Base-by-base conservation (phyloP, 2,888 invertebrate genomes). In the Punctoribates punctum region DNA sequence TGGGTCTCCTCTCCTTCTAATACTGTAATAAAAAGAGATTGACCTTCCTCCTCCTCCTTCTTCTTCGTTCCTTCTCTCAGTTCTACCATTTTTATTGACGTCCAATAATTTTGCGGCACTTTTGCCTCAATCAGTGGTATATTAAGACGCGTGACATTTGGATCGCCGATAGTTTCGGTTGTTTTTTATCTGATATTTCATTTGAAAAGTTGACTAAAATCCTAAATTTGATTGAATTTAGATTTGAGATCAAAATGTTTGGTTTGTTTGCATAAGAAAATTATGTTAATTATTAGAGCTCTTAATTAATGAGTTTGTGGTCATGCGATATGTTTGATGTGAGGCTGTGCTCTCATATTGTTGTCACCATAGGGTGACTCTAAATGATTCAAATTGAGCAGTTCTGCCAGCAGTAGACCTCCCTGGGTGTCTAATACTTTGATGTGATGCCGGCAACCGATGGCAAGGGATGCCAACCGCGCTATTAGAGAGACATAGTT, bases 51-150 rank as follows among this genome's bases (percentile, higher is more conserved):
- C n/a, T n/a, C n/a, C n/a, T n/a, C n/a, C n/a, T n/a, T 11, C 46
- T 46, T 46, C 46, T 46, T 46, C 15, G 46, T 9, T 46, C 9
- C 46, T 46, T 20, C 20, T 51, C 51, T n/a, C 8, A 4, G n/a
- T 11, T 15, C 62, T n/a, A 62, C 11, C 15, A 1, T n/a, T 62
- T 60, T 62, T 62, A 62, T 62, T 62, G 62, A 27, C 29, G 62
- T 62, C 62, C 62, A 62, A 62, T 62, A 62, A 62, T 27, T 62
- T 25, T 62, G 62, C 62, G 62, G 62, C 62, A 62, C 62, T 27
- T 62, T 62, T 62, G 62, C 62, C 13, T 62, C 62, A 62, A 62
- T 27, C 27, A 62, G 29, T 34, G 34, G 4, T 34, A 34, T 62
- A 62, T 62, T 62, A 62, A 25, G 29, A 29, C 62, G 34, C 34